Evolutionary conservation across 1,140 invertebrate genomes (phyloP).

Genomic region (Asbolus verrucosus): DNA sequence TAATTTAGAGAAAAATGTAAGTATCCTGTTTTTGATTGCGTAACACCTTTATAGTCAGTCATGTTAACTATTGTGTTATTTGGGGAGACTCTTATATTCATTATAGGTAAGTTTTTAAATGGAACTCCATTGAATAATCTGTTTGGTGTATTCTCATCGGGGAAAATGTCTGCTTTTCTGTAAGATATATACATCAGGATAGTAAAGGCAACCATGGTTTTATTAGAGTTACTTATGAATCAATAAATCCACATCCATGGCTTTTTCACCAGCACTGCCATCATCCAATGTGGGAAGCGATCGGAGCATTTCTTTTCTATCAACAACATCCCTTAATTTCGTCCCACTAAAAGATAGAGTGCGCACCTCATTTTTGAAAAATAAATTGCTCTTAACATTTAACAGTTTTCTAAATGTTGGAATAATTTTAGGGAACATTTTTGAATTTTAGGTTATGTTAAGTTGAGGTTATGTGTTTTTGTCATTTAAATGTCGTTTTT

Average conservation of each 20-base stretch:
- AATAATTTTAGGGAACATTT: slow-evolving; percentile 20
- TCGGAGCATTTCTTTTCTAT: slow-evolving; percentile 70
- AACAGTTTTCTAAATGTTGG: slow-evolving; percentile 1
- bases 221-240: slow-evolving; percentile 60
- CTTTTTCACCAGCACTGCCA: slow-evolving; percentile 76
- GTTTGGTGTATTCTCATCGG: slow-evolving; percentile 77
- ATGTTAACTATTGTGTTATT: slow-evolving; percentile 91
- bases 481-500: neutral
- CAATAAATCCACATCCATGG: slow-evolving; percentile 70
- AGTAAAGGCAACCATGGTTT: slow-evolving; percentile 19
- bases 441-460: neutral
- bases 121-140: slow-evolving; percentile 81
- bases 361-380: neutral
- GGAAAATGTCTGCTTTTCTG: slow-evolving; percentile 79
- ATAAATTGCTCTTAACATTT: neutral
- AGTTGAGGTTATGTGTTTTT: too few relatives aligned
- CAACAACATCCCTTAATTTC: slow-evolving; percentile 67
- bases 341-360: slow-evolving; percentile 47
- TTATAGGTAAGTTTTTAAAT: slow-evolving; percentile 84
- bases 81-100: slow-evolving; percentile 81
- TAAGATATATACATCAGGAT: slow-evolving; percentile 59
- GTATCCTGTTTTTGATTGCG: too few relatives aligned
- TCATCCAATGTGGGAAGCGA: slow-evolving; percentile 72
- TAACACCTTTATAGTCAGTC: slow-evolving; percentile 78
- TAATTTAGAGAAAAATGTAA: too few relatives aligned